These are phyloP conservation scores for Heteromormyrus szaboi DNA, from an alignment of 2,797 vertebrate species.

Conservation along the genomic window DNA sequence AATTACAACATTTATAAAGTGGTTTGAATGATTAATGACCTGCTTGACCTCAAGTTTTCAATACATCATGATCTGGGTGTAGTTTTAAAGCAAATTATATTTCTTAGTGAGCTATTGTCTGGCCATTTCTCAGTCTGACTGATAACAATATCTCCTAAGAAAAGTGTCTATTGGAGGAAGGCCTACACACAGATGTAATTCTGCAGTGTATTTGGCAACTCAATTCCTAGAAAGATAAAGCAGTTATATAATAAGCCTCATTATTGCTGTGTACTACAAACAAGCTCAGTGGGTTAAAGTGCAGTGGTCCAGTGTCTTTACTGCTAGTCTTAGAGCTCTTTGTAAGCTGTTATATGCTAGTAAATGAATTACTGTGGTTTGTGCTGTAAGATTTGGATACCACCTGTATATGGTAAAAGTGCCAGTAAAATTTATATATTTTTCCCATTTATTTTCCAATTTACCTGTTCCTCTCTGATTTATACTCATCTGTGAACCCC, in stretches of 20 bases:
- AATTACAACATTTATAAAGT: not conserved
- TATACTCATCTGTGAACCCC: not conserved
- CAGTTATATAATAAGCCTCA: not conserved
- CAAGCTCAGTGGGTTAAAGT: not conserved
- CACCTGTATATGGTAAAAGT: not conserved
- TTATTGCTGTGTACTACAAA: not conserved
- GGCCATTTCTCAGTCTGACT: not conserved
- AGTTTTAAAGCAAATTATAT: not conserved
- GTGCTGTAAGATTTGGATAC: not conserved
- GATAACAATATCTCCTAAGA: not conserved
- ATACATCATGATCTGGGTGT: not conserved
- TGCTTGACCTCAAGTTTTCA: not conserved
- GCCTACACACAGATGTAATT: not conserved
- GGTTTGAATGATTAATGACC: not conserved
- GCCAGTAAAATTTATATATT: not conserved
- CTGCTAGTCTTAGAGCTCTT: no score
- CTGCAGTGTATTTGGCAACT: not conserved
- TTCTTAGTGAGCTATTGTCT: not conserved
- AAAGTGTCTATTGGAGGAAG: not conserved
- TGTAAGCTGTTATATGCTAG: not conserved
- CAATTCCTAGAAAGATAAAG: not conserved
- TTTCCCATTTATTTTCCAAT: not conserved
- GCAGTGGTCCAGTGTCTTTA: not conserved
- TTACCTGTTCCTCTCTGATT: not conserved
- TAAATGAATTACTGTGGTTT: not conserved